These are phyloP conservation scores for Drosophila pandora DNA, from an alignment of 1,140 invertebrate genomes.

Conservation along the genomic window DNA sequence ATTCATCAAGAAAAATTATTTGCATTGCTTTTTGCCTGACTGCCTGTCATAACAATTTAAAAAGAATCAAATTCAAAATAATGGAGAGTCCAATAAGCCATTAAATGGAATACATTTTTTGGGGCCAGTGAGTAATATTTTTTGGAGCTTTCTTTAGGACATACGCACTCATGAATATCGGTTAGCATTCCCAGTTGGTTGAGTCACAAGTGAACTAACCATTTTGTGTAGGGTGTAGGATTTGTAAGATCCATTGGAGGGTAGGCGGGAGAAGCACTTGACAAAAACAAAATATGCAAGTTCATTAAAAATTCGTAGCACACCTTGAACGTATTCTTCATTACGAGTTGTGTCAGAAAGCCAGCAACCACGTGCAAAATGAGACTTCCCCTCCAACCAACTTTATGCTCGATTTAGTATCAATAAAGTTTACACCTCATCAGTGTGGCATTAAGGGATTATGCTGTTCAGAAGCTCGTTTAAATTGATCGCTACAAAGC, in stretches of 20 bases:
- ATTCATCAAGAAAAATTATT: constrained; percentile 31
- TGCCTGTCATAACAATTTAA: constrained; percentile 76
- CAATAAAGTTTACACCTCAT: constrained; percentile 54
- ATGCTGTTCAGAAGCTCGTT: constrained; percentile 34
- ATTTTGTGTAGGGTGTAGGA: constrained; percentile 41
- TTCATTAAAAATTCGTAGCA: constrained; percentile 45
- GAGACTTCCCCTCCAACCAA: constrained; percentile 6
- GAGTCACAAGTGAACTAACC: constrained; percentile 52
- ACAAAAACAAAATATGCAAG: constrained; percentile 27
- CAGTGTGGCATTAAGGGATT: constrained; percentile 1
- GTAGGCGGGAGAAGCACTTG: constrained; percentile 25
- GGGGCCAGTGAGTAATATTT: constrained; percentile 61
- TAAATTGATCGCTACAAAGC: constrained; percentile 37
- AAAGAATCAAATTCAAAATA: constrained; percentile 44
- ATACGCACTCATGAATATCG: constrained; percentile 10
- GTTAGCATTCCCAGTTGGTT: constrained; percentile 12
- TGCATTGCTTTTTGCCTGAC: constrained; percentile 23
- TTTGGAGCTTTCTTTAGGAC: constrained; percentile 3
- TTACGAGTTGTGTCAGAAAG: constrained; percentile 25
- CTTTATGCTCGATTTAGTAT: constrained; percentile 52
- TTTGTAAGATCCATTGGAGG: constrained; percentile 28
- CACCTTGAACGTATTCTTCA: constrained; percentile 54
- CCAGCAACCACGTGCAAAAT: constrained; percentile 50
- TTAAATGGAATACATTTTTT: constrained; percentile 53
- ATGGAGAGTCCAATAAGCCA: constrained; percentile 34